Percentiles rank a stretch among this genome's conserved stretches.
These are phyloP conservation scores for Galerucella nymphaeae DNA, from an alignment of 2,888 invertebrate species.

Conservation along the genomic window DNA sequence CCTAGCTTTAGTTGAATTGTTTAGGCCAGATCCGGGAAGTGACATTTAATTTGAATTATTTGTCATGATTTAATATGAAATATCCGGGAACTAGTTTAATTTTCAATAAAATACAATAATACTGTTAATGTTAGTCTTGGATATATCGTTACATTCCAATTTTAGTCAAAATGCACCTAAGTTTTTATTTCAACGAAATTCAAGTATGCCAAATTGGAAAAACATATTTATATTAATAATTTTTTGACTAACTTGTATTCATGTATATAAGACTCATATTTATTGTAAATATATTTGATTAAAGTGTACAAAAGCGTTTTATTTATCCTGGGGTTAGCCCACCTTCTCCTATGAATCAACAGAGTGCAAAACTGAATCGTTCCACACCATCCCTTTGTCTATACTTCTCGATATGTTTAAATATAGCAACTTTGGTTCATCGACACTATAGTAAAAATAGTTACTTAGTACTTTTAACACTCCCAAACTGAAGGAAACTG, in stretches of 20 bases:
- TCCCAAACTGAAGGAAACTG: too few relatives aligned
- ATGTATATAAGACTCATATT: constrained; percentile 57
- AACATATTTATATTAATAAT: constrained; percentile 45
- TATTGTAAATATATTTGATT: constrained; percentile 59
- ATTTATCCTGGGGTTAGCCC: too few relatives aligned
- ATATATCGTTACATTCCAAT: constrained; percentile 49
- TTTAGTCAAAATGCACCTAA: constrained; percentile 36
- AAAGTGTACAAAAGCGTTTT: constrained; percentile 48
- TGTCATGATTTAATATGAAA: not conserved
- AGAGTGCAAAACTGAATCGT: too few relatives aligned
- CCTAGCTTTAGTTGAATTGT: constrained; percentile 17
- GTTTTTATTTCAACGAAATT: constrained; percentile 44
- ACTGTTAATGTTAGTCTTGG: constrained; percentile 39
- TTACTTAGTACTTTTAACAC: too few relatives aligned
- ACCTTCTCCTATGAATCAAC: too few relatives aligned
- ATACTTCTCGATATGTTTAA: too few relatives aligned
- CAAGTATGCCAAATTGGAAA: constrained; percentile 39
- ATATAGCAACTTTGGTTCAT: too few relatives aligned
- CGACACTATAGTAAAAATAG: too few relatives aligned
- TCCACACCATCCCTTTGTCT: too few relatives aligned
- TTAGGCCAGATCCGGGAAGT: not conserved
- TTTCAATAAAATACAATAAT: constrained; percentile 31
- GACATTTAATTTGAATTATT: not conserved
- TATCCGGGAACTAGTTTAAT: constrained; percentile 17
- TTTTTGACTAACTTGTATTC: constrained; percentile 51